Evolutionary conservation across 2,888 invertebrate species (phyloP).

Genomic region (Lepidocyrtinus sp.): DNA sequence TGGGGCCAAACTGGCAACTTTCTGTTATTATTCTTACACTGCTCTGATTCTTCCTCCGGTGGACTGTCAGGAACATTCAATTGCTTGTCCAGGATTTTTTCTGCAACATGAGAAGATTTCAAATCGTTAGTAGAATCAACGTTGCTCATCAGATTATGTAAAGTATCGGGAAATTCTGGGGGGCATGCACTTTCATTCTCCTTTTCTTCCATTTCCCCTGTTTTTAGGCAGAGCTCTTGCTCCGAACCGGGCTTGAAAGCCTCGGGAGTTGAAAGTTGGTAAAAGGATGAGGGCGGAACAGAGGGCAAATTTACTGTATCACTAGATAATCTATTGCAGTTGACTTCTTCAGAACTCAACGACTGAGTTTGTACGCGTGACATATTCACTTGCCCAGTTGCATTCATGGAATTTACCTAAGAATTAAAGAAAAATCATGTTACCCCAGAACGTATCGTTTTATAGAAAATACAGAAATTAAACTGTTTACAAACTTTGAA

Average conservation of each 20-base stretch:
- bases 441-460: neutral
- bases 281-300: constrained; percentile 65
- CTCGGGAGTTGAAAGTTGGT: constrained; percentile 58
- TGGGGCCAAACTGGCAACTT: too few relatives aligned
- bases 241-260: constrained; percentile 39
- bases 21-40: too few relatives aligned
- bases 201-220: constrained; percentile 57
- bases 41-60: constrained; percentile 2
- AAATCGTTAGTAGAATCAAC: constrained; percentile 57
- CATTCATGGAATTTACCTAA: constrained; percentile 63
- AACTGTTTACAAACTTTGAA: neutral
- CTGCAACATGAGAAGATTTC: constrained; percentile 61
- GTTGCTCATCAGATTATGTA: constrained; percentile 53
- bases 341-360: constrained; percentile 63
- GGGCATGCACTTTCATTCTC: constrained; percentile 64
- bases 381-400: constrained; percentile 61
- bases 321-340: constrained; percentile 63
- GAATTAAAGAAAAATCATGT: constrained; percentile 26
- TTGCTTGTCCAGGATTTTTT: constrained; percentile 55
- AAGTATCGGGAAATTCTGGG: constrained; percentile 45
- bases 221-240: constrained; percentile 53
- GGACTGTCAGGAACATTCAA: constrained; percentile 39
- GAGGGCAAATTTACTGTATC: constrained; percentile 64
- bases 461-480: neutral
- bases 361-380: constrained; percentile 62